Percentiles rank a stretch among this genome's conserved stretches.
Conservation (phyloP, 1,140 invertebrate genomes). For the Dryas iulia region DNA sequence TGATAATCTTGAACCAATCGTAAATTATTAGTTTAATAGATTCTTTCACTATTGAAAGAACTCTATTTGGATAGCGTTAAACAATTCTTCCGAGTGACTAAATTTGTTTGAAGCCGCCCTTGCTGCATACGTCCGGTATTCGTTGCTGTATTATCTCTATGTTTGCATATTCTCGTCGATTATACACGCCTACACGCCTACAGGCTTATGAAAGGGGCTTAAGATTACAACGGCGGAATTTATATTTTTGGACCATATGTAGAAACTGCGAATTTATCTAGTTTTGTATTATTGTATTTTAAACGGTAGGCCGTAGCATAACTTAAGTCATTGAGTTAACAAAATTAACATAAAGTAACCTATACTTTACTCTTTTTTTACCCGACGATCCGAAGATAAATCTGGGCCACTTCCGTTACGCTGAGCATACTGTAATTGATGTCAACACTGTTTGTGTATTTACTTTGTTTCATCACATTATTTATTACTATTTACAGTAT, state of each 20-base stretch:
- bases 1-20: slow-evolving; percentile 52
- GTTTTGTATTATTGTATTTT: too few relatives aligned
- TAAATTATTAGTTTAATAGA: slow-evolving; percentile 75
- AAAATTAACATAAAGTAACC: background rate
- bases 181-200: slow-evolving; percentile 58
- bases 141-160: slow-evolving; percentile 45
- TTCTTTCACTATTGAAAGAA: slow-evolving; percentile 43
- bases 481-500: too few relatives aligned
- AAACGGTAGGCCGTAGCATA: too few relatives aligned
- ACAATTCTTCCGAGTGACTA: slow-evolving; percentile 75
- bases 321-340: background rate
- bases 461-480: background rate
- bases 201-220: background rate
- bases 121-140: slow-evolving; percentile 49
- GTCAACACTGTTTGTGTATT: background rate
- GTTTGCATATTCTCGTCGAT: slow-evolving; percentile 66
- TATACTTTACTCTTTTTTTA: too few relatives aligned
- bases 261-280: background rate
- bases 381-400: too few relatives aligned
- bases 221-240: background rate
- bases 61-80: slow-evolving; percentile 77
- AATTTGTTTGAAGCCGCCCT: slow-evolving; percentile 57
- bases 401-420: slow-evolving; percentile 10
- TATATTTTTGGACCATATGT: background rate
- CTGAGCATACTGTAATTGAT: background rate